Percentiles rank a stretch among this genome's conserved stretches.
These are phyloP conservation scores for Okapia johnstoni DNA, from an alignment of 2,113 vertebrate genomes.

Conservation along the genomic window DNA sequence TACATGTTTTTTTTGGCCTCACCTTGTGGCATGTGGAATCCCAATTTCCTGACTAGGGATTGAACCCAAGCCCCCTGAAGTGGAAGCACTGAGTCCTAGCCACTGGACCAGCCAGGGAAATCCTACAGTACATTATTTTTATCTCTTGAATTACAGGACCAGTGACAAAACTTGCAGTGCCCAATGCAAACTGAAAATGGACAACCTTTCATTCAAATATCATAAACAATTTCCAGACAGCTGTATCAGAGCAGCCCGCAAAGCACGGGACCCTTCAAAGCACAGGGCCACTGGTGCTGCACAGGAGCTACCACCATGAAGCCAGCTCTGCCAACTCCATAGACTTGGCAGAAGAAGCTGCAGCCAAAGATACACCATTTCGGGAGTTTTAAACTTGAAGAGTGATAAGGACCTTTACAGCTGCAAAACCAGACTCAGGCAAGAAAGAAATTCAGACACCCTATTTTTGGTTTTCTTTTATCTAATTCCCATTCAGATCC, in stretches of 20 bases:
- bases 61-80: not conserved
- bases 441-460: not conserved
- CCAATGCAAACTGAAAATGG: not conserved
- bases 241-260: not conserved
- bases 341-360: not conserved
- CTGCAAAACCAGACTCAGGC: not conserved
- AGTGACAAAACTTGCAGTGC: not conserved
- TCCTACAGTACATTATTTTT: not conserved
- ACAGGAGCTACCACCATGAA: too few relatives aligned
- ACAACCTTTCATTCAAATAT: not conserved
- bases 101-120: not conserved
- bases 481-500: not conserved
- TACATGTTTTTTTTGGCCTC: not conserved
- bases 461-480: not conserved
- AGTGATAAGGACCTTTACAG: not conserved
- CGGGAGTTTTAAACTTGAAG: not conserved
- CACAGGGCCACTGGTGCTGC: fast-evolving
- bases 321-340: not conserved
- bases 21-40: not conserved
- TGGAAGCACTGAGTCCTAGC: not conserved
- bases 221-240: not conserved
- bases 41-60: not conserved
- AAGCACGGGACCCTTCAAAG: not conserved
- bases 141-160: not conserved
- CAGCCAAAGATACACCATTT: not conserved